phyloP scores from a whole-genome alignment of 2,113 vertebrate species.

The Siniperca knerii region DNA sequence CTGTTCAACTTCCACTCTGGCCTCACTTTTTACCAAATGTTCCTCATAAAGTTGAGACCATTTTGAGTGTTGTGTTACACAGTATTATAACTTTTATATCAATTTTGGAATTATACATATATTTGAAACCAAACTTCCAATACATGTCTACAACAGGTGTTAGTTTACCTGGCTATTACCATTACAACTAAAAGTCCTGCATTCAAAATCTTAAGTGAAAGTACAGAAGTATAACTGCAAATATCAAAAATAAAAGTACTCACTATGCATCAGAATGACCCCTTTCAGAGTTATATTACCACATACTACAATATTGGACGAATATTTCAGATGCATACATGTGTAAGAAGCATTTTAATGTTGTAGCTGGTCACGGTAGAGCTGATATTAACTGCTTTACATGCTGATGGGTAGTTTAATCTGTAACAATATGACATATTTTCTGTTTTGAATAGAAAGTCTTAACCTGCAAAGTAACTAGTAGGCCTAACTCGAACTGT shows the following conservation, averaged over 20 bases:
- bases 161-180: not conserved
- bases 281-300: not conserved
- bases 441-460: not conserved
- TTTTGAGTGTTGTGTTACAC: conserved; percentile 21
- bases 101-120: conserved; percentile 8
- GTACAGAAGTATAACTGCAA: not conserved
- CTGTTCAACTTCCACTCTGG: conserved; percentile 21
- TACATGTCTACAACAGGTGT: not conserved
- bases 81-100: conserved; percentile 19
- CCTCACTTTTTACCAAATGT: conserved; percentile 29
- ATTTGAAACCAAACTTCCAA: not conserved
- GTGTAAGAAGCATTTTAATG: not conserved
- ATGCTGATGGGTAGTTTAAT: not conserved
- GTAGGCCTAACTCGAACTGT: not conserved
- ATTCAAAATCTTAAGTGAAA: not conserved
- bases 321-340: not conserved
- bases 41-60: conserved; percentile 29
- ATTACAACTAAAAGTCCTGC: not conserved
- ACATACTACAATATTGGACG: not conserved
- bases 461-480: too few species aligned
- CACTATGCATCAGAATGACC: not conserved
- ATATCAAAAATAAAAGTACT: not conserved
- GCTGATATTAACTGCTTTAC: not conserved
- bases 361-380: not conserved
- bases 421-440: not conserved